Evolutionary conservation across 2,888 invertebrate species (phyloP), one percentile per base, ranked within the genome.

Genomic region (Bursaphelenchus okinawaensis): DNA sequence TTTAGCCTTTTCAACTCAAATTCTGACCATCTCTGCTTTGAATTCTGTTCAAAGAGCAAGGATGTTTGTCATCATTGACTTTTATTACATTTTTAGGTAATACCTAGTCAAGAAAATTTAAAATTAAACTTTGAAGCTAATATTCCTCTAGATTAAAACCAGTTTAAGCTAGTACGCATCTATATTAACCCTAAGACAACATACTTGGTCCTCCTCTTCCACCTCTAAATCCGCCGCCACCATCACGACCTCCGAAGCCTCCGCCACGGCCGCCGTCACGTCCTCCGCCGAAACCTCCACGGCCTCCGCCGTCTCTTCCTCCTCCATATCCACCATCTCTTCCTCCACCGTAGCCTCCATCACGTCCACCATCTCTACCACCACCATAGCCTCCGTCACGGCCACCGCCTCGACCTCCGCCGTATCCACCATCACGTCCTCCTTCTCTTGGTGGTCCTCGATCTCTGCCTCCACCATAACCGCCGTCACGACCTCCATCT

Each of bases 311-410:
- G 26, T 27, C 56, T 23, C 56, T 27, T 59, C 60, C 22, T 59
- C 55, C 60, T 55, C 60, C 51, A 59, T 52, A 16, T 28, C 58
- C 22, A 57, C 66, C 54, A 55, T 56, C 26, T 24, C 59, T 31
- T 55, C 26, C 28, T 28, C 51, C 56, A 31, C 66, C 52, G 28
- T 29, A 22, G 60, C 67, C 54, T 4, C 54, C 54, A 26, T 26
- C 26, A 4, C 24, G 26, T 54, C 54, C 54, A 16, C 60, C 60
- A 19, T 28, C 24, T 22, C 61, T 4, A 55, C 65, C 51, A 31
- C 67, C 40, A 27, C 65, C 40, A 60, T 52, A 61, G 12, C 62
- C 65, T 28, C 67, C 65, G 40, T 29, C 77, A 62, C 69, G 68
- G 62, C 73, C 52, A 12, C 52, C 52, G 0, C 62, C 65, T 7